phyloP scores from a whole-genome alignment of 2,113 vertebrate genomes.

The Lagopus leucura region DNA sequence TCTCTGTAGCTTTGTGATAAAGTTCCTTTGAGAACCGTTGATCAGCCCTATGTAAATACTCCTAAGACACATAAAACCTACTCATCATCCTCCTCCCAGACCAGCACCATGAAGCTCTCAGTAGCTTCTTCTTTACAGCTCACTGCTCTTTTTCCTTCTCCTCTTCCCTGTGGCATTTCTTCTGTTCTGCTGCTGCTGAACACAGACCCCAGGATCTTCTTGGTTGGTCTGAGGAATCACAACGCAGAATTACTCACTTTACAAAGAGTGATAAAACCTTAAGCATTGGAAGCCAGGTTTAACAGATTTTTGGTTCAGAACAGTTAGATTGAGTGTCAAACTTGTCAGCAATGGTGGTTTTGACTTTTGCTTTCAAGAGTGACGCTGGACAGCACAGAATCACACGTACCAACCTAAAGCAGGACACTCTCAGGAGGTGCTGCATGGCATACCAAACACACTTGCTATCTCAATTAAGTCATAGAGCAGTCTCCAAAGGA shows the following conservation, averaged over 20 bases:
- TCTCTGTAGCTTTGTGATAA: neutral
- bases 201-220: neutral
- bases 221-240: neutral
- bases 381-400: accelerated
- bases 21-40: conserved; percentile 18
- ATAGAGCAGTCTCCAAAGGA: neutral
- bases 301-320: neutral
- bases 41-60: conserved; percentile 34
- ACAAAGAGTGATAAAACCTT: neutral
- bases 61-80: conserved; percentile 16
- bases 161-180: neutral
- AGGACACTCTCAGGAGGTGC: neutral
- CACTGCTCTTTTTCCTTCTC: neutral
- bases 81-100: neutral
- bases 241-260: neutral
- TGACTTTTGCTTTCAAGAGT: neutral
- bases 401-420: neutral
- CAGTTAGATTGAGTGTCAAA: neutral
- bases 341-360: neutral
- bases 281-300: neutral
- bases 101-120: neutral
- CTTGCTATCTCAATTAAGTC: neutral
- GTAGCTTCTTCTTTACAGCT: neutral
- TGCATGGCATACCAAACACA: neutral
- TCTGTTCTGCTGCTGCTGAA: neutral